These are phyloP conservation scores for Danio tinwini DNA, from an alignment of 2,797 vertebrate genomes.

Conservation along the genomic window DNA sequence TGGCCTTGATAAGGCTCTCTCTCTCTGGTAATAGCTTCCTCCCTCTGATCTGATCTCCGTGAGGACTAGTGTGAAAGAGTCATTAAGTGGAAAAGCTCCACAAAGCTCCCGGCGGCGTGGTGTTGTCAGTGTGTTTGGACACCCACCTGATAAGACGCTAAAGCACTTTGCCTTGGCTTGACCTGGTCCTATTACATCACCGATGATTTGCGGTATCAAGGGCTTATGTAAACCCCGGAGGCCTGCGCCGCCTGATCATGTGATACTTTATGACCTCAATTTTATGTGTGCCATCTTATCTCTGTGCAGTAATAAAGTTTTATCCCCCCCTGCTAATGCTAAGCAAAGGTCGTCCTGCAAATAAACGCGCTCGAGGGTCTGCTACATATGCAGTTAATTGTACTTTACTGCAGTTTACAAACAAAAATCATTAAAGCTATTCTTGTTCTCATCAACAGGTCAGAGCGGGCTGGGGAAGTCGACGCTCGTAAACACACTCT, in stretches of 20 bases:
- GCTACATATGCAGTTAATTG: constrained; percentile 34
- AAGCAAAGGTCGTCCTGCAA: constrained; percentile 49
- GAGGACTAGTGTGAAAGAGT: constrained; percentile 49
- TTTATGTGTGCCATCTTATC: constrained; percentile 48
- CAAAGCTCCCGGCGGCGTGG: constrained; percentile 50
- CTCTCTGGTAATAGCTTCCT: constrained; percentile 55
- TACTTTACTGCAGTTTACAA: constrained; percentile 37
- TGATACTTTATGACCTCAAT: constrained; percentile 41
- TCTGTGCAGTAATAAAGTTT: constrained; percentile 20
- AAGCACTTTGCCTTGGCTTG: constrained; percentile 39
- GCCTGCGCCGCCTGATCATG: constrained; percentile 16
- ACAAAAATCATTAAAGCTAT: constrained; percentile 36
- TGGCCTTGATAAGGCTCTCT: constrained; percentile 55
- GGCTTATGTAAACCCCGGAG: constrained; percentile 34
- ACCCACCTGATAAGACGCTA: constrained; percentile 50
- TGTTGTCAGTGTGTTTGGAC: constrained; percentile 54
- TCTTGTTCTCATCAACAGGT: constrained; percentile 75
- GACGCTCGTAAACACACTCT: constrained; percentile 93
- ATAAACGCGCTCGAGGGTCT: constrained; percentile 14
- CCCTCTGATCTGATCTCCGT: constrained; percentile 46
- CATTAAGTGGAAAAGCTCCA: constrained; percentile 54
- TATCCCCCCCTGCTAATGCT: constrained; percentile 1
- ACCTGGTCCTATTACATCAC: constrained; percentile 53
- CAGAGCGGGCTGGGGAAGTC: constrained; percentile 96
- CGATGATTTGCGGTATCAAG: constrained; percentile 42